phyloP scores from a whole-genome alignment of 2,113 vertebrate genomes.

The Oryzias celebensis region DNA sequence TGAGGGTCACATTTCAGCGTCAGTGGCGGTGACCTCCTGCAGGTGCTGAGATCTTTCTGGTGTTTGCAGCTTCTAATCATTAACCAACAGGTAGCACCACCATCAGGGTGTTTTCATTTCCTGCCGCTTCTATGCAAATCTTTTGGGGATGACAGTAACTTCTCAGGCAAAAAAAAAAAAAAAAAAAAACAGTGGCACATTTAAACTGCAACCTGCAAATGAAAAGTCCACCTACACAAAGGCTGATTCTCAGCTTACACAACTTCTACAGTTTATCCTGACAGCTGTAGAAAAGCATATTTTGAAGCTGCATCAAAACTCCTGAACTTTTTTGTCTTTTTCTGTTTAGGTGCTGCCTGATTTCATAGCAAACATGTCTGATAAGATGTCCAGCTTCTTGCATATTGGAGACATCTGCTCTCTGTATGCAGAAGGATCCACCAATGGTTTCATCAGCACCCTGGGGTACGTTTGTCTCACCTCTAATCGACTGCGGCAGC shows the following conservation, averaged over 20 bases:
- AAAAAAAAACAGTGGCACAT: no score
- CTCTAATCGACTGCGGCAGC: not conserved
- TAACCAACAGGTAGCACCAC: slow-evolving; percentile 25
- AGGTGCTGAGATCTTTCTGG: slow-evolving; percentile 49
- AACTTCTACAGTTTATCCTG: not conserved
- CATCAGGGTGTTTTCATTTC: slow-evolving; percentile 20
- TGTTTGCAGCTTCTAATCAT: slow-evolving; percentile 27
- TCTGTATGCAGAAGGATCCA: slow-evolving; percentile 96
- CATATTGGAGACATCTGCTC: slow-evolving; percentile 99
- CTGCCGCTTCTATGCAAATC: slow-evolving; percentile 53
- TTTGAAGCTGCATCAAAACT: not conserved
- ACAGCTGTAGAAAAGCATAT: not conserved
- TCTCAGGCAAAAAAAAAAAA: slow-evolving; percentile 1
- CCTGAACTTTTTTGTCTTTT: not conserved
- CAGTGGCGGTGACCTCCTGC: slow-evolving; percentile 38
- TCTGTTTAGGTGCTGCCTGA: slow-evolving; percentile 63
- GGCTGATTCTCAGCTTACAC: not conserved
- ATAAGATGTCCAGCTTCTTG: slow-evolving; percentile 99
- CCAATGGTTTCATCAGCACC: slow-evolving; percentile 98
- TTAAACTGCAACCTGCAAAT: not conserved
- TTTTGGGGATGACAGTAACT: not conserved
- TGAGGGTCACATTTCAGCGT: slow-evolving; percentile 4
- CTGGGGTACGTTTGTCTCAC: slow-evolving; percentile 82
- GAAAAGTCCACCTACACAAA: not conserved
- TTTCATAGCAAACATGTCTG: slow-evolving; percentile 84